These are phyloP conservation scores for Chionis minor DNA, from an alignment of 2,113 vertebrate genomes.

Conservation along the genomic window DNA sequence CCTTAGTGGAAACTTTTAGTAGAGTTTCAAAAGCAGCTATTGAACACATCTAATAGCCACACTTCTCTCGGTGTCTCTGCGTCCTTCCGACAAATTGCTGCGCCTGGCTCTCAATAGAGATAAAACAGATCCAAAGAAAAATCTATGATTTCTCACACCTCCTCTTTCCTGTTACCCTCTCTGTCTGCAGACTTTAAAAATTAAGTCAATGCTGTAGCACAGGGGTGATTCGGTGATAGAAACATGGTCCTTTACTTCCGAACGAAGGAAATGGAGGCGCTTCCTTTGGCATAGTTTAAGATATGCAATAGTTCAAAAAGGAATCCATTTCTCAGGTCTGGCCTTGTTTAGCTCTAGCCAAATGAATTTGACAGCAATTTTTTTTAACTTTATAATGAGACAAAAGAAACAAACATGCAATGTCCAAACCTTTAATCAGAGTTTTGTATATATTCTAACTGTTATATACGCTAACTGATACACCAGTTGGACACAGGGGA, in stretches of 20 bases:
- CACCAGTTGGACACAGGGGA: background rate
- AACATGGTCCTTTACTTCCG: rapidly evolving
- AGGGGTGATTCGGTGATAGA: background rate
- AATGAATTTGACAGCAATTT: background rate
- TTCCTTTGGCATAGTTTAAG: background rate
- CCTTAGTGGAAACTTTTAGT: background rate
- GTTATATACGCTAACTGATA: background rate
- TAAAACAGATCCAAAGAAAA: background rate
- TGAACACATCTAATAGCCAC: background rate
- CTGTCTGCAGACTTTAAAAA: background rate
- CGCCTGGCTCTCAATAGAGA: background rate
- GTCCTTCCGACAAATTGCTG: background rate
- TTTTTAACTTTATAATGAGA: background rate
- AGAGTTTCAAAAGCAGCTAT: background rate
- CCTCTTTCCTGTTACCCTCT: background rate
- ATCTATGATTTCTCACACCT: background rate
- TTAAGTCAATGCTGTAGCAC: background rate
- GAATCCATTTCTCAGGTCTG: background rate
- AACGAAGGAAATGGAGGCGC: rapidly evolving
- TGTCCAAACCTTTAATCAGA: background rate
- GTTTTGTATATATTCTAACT: background rate
- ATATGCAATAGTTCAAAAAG: background rate
- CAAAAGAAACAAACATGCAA: background rate
- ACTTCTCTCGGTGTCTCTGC: background rate
- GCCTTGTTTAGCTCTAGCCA: background rate